These are phyloP conservation scores for Agriopis aurantiaria DNA, from an alignment of 2,888 invertebrate genomes.

Conservation along the genomic window DNA sequence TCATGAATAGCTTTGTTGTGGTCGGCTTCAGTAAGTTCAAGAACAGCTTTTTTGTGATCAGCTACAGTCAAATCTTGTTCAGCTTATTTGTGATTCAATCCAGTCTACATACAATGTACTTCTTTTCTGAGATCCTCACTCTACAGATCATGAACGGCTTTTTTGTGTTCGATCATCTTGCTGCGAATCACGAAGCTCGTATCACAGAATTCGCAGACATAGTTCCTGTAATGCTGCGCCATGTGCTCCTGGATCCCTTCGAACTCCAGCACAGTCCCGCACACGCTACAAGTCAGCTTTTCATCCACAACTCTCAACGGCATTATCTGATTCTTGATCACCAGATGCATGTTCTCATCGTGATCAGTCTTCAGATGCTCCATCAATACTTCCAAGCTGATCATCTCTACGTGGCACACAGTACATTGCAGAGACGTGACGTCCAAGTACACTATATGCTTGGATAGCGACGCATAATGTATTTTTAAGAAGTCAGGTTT, in stretches of 20 bases:
- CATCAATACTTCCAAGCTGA: constrained; percentile 60
- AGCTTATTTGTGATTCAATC: constrained; percentile 55
- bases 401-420: constrained; percentile 56
- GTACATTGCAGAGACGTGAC: constrained; percentile 65
- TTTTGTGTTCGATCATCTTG: constrained; percentile 65
- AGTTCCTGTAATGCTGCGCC: constrained; percentile 72
- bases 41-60: background rate
- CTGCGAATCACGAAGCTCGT: constrained; percentile 59
- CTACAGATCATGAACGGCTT: constrained; percentile 59
- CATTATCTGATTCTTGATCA: constrained; percentile 71
- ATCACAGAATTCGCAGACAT: constrained; percentile 71
- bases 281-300: constrained; percentile 56
- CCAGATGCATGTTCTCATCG: constrained; percentile 61
- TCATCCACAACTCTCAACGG: constrained; percentile 56
- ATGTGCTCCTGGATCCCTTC: constrained; percentile 69
- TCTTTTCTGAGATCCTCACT: background rate
- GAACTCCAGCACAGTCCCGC: constrained; percentile 54
- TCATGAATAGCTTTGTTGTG: background rate
- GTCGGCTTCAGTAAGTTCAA: background rate
- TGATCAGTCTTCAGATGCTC: constrained; percentile 65
- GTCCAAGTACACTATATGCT: constrained; percentile 68
- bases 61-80: constrained; percentile 56
- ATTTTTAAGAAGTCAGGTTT: constrained; percentile 62
- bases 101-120: background rate
- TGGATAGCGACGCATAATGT: constrained; percentile 54